Conservation (phyloP, 1,140 invertebrate species). For the Panulirus ornatus region DNA sequence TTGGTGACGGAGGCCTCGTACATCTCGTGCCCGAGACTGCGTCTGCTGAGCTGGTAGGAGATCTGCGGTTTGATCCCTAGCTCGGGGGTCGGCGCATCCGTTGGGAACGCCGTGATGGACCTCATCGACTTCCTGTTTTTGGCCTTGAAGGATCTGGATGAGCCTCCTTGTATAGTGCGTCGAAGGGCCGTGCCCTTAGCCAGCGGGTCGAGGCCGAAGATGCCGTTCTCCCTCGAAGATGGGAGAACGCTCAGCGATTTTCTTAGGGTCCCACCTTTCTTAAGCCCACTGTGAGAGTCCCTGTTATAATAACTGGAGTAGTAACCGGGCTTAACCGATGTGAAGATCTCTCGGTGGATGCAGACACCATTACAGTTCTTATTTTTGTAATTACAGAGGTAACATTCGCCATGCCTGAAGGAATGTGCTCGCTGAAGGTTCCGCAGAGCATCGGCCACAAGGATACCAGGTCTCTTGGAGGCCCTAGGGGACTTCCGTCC, state of each 20-base stretch:
- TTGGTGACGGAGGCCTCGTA: constrained; percentile 50
- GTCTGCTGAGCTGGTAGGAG: constrained; percentile 25
- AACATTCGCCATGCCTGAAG: constrained; percentile 60
- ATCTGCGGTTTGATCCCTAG: constrained; percentile 64
- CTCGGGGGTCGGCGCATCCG: constrained; percentile 52
- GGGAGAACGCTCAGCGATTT: constrained; percentile 39
- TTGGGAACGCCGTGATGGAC: constrained; percentile 66
- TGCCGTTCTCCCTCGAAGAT: constrained; percentile 21
- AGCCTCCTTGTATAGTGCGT: constrained; percentile 2
- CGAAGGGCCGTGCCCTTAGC: constrained; percentile 29
- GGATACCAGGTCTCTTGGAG: constrained; percentile 27
- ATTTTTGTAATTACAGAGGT: constrained; percentile 72
- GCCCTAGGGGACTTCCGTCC: background rate
- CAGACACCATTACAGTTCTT: constrained; percentile 68
- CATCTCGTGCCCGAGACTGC: constrained; percentile 38
- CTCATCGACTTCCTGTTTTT: constrained; percentile 64
- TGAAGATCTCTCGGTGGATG: constrained; percentile 71
- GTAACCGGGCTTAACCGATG: constrained; percentile 65
- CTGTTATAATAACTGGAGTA: constrained; percentile 65
- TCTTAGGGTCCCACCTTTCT: constrained; percentile 16
- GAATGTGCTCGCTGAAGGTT: constrained; percentile 60
- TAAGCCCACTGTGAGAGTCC: constrained; percentile 14
- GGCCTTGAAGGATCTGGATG: constrained; percentile 61
- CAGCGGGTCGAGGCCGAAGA: constrained; percentile 31
- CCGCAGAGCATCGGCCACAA: constrained; percentile 66